Percentiles rank a stretch among this genome's conserved stretches.
Conservation (phyloP, 2,113 vertebrate genomes). For the Atractosteus spatula region DNA sequence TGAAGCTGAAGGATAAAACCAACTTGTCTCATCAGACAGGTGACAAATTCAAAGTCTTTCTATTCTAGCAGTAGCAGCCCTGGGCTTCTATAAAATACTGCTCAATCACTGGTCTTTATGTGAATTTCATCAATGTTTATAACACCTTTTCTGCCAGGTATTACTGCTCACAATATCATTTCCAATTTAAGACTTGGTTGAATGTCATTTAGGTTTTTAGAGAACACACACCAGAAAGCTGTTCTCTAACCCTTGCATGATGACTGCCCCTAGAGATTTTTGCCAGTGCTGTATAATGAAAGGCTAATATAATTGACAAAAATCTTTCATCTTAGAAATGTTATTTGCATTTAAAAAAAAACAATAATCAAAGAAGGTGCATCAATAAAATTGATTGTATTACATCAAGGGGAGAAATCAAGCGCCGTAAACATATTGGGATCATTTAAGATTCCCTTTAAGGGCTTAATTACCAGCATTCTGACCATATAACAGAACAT, state of each 20-base stretch:
- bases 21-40: too few relatives aligned
- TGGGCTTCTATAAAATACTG: too few relatives aligned
- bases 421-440: background rate
- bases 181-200: constrained; percentile 4
- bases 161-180: background rate
- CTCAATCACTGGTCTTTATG: too few relatives aligned
- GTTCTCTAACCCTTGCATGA: background rate
- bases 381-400: background rate
- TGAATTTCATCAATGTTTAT: too few relatives aligned
- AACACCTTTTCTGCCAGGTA: constrained; percentile 2
- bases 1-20: too few relatives aligned
- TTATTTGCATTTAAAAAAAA: background rate
- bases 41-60: too few relatives aligned
- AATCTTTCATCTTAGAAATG: background rate
- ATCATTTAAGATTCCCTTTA: background rate
- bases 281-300: background rate
- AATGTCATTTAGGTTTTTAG: constrained; percentile 13
- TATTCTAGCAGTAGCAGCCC: too few relatives aligned
- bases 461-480: too few relatives aligned
- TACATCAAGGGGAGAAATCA: background rate
- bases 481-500: too few relatives aligned
- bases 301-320: background rate
- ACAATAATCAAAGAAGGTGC: background rate
- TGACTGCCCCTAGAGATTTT: background rate
- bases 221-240: constrained; percentile 1